Base-by-base conservation (phyloP, 2,113 vertebrate genomes). In the Neomonachus schauinslandi region DNA sequence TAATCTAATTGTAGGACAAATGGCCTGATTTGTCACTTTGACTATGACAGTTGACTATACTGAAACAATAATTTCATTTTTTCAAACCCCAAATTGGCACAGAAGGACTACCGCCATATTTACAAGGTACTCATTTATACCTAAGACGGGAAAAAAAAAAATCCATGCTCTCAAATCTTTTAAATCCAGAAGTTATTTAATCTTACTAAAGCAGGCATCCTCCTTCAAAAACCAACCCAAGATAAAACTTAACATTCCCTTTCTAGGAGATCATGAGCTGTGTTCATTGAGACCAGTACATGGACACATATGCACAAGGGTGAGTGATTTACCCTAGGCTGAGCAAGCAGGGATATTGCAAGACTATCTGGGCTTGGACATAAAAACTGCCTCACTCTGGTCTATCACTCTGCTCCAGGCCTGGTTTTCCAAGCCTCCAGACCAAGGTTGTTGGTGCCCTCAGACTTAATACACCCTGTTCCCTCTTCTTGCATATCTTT, bases 191-290 rank as follows among this genome's bases (percentile, higher is more conserved):
- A 12, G 12, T 22, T 89, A 80, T 91, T 93, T 83, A 65, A 88
- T 36, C 69, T 88, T 87, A 71, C 10, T 63, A 96, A 80, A 96
- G 36, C n/a, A 74, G 53, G 19, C 9, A 88, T 31, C 31, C 39
- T 79, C n/a, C 36, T 86, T 67, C 65, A 93, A 86, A 95, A 97
- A 59, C 55, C 16, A 96, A 80, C 24, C 19, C 72, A 80, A 51
- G 13, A 84, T 90, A 81, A 89, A 89, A 67, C 69, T 72, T 84
- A 80, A 92, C 36, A 89, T 71, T 65, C 10, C 21, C 59, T 94
- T 94, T 86, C 72, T 21, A 92, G 59, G 14, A 72, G 57, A 53
- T 26, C 63, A 72, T 42, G 33, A 55, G 42, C 28, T 53, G 24
- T 36, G 13, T 55, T 80, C 33, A 80, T 12, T 42, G 71, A 92